Conservation (phyloP, 2,888 invertebrate genomes). For the Lycia hirtaria region DNA sequence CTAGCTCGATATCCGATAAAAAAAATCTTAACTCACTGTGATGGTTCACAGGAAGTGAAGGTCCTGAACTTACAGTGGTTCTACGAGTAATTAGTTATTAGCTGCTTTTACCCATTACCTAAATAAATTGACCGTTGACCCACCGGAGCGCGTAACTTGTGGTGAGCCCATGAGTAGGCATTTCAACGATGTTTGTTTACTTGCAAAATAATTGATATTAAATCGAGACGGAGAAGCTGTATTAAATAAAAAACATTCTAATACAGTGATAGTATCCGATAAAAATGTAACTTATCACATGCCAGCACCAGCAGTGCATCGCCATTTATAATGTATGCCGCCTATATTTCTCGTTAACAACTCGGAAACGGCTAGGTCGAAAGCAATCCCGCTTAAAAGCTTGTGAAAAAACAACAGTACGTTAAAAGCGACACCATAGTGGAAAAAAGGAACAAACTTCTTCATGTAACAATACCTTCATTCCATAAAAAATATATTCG, state of each 20-base stretch:
- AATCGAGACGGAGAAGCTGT: too few relatives aligned
- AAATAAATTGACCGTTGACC: too few relatives aligned
- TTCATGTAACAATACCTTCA: neutral
- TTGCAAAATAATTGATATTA: too few relatives aligned
- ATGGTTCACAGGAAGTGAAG: too few relatives aligned
- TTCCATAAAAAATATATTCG: neutral
- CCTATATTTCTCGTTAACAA: constrained; percentile 11
- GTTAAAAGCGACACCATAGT: neutral
- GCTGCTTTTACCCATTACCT: too few relatives aligned
- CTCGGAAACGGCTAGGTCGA: constrained; percentile 4
- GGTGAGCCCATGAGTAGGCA: too few relatives aligned
- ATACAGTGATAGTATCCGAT: neutral
- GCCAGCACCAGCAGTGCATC: neutral
- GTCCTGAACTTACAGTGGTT: too few relatives aligned
- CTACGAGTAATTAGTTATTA: too few relatives aligned
- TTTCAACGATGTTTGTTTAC: too few relatives aligned
- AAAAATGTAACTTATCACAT: neutral
- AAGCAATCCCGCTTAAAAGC: constrained; percentile 10
- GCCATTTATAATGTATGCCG: constrained; percentile 5
- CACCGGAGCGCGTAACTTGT: too few relatives aligned
- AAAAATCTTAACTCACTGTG: too few relatives aligned
- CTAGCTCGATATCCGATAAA: too few relatives aligned
- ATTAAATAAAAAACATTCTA: neutral
- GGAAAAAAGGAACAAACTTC: neutral
- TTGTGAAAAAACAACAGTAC: constrained; percentile 8